Conservation (phyloP, 2,797 vertebrate species). For the Helostoma temminkii region DNA sequence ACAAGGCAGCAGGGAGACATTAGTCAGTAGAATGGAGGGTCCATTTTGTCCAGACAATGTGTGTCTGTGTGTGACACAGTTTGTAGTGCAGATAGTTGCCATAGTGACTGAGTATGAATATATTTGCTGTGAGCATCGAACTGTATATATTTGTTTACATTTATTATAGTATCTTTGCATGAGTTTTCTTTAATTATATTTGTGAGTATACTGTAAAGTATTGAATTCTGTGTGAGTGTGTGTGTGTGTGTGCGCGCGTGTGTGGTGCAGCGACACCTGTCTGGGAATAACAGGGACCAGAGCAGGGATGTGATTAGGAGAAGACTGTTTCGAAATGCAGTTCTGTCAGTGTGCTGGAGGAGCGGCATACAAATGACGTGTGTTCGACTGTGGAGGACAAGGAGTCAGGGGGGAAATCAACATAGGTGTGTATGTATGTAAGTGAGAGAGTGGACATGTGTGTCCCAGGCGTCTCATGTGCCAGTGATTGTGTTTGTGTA, state of each 20-base stretch:
- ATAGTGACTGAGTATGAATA: constrained; percentile 6
- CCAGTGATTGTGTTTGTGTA: constrained; percentile 61
- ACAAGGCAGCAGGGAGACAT: constrained; percentile 54
- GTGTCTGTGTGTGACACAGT: constrained; percentile 20
- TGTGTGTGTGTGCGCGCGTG: constrained; percentile 20
- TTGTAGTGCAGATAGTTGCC: constrained; percentile 9
- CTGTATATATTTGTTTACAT: constrained; percentile 22
- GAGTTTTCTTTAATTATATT: constrained; percentile 32
- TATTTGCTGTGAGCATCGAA: neutral
- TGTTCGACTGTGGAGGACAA: constrained; percentile 69
- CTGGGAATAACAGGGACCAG: constrained; percentile 66
- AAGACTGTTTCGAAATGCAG: constrained; percentile 73
- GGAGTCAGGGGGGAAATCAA: constrained; percentile 75
- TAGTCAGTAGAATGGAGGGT: constrained; percentile 29
- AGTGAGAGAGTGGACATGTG: constrained; percentile 8
- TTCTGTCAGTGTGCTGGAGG: constrained; percentile 64
- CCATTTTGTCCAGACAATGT: constrained; percentile 23
- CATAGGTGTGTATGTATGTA: constrained; percentile 27
- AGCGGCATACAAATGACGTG: constrained; percentile 70
- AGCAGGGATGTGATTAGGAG: constrained; percentile 71
- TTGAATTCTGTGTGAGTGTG: constrained; percentile 35
- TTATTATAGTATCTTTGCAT: constrained; percentile 29
- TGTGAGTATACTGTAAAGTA: constrained; percentile 27
- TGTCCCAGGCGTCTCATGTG: constrained; percentile 23
- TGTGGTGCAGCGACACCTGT: constrained; percentile 61